Evolutionary conservation across 2,113 vertebrate genomes (phyloP).

Genomic region (Barbus barbus): DNA sequence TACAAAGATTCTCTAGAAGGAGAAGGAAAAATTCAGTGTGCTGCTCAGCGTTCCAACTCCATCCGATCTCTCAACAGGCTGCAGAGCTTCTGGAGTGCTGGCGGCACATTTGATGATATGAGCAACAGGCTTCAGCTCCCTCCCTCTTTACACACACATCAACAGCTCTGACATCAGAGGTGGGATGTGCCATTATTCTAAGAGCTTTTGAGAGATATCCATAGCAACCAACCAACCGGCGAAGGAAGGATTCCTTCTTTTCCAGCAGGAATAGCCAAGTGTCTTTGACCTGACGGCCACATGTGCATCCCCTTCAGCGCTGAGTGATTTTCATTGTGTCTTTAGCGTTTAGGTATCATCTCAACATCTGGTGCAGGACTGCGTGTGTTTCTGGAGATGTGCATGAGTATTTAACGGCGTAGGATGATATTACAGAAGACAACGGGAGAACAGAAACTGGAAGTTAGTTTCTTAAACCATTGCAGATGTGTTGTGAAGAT

Average conservation of each 20-base stretch:
- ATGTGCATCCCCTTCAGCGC: background rate
- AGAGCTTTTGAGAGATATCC: conserved; percentile 78
- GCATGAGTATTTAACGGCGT: background rate
- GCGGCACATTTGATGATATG: conserved; percentile 66
- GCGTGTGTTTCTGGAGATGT: background rate
- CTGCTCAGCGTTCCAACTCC: conserved; percentile 51
- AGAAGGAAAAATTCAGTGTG: conserved; percentile 33
- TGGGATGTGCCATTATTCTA: conserved; percentile 74
- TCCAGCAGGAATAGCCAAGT: conserved; percentile 62
- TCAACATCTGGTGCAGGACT: background rate
- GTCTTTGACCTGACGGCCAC: conserved; percentile 8
- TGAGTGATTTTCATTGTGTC: background rate
- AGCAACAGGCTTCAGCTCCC: conserved; percentile 75
- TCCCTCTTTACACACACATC: conserved; percentile 50
- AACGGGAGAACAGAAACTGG: background rate
- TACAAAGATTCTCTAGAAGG: conserved; percentile 2
- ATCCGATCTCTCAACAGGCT: conserved; percentile 58
- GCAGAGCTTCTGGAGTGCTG: conserved; percentile 58
- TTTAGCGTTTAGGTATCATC: background rate
- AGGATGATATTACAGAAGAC: background rate
- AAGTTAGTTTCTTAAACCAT: background rate
- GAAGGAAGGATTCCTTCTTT: conserved; percentile 57
- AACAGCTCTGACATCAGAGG: conserved; percentile 78
- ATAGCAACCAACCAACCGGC: conserved; percentile 75
- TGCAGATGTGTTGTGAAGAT: background rate